Conservation (phyloP, 64 coral and sea anemone species). For the Montipora efflorescens region DNA sequence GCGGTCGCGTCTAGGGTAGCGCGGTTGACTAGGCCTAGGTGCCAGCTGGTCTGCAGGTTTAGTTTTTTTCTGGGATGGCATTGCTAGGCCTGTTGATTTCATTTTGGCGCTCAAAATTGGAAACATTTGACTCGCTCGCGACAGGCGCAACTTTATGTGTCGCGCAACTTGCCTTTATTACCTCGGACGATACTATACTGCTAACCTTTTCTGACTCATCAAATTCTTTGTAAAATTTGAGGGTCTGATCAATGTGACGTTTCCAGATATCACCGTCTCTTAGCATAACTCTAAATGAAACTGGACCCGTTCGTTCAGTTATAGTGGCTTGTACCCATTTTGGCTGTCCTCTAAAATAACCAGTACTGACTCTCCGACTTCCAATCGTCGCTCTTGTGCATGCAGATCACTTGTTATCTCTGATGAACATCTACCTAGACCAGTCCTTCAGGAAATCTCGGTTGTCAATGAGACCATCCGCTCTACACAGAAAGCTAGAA, state of each 20-base stretch:
- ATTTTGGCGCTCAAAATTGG: no score
- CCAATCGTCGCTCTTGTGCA: conserved; percentile 35
- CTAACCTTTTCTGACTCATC: conserved; percentile 3
- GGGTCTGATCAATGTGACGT: conserved; percentile 46
- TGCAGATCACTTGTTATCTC: not conserved
- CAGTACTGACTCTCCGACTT: conserved; percentile 34
- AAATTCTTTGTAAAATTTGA: conserved; percentile 14
- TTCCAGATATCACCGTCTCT: conserved; percentile 35
- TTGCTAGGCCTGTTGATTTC: no score
- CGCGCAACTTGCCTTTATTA: not conserved
- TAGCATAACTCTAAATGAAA: conserved; percentile 56
- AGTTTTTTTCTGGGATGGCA: no score
- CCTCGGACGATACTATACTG: conserved; percentile 33
- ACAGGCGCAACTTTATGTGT: not conserved
- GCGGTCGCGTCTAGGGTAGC: no score
- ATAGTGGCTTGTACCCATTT: conserved; percentile 54
- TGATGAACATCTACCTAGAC: no score
- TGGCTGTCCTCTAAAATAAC: conserved; percentile 50
- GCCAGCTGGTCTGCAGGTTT: no score
- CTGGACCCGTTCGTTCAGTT: conserved; percentile 34
- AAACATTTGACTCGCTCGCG: no score
- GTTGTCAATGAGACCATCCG: not conserved
- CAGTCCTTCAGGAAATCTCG: no score
- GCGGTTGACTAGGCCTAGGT: no score
- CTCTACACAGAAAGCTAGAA: not conserved